Evolutionary conservation across 64 coral and sea anemone species (phyloP), one percentile per base, ranked within the genome.

Genomic region (Pocillopora verrucosa): DNA sequence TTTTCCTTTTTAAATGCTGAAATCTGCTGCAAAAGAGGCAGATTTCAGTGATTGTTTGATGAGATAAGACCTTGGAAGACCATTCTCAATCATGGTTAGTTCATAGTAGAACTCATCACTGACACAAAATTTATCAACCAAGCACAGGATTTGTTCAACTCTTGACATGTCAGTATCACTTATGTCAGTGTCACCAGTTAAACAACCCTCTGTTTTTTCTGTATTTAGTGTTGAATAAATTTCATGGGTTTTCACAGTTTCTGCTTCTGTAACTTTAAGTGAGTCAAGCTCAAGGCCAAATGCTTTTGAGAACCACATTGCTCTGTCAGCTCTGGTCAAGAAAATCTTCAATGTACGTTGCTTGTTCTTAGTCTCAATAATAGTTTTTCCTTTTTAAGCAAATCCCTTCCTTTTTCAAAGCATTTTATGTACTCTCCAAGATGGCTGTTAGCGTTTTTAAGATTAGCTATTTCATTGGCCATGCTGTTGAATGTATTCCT

Each of bases 341-440:
- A 94, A 94, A 74, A 79, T 36, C 22, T 94, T 94, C 17, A 94
- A 45, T 25, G 92, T 89, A 16, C 79, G 75, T 78, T 80, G 75
- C 61, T 89, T 93, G 41, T 93, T 93, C 59, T 89, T 84, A 74
- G 58, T 74, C 1, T 75, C 30, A 75, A 74, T 65, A 77, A 91
- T 36, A 68, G 41, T 1, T 67, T 91, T 86, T 17, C 70, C 89
- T 3, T 64, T 60, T 35, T 89, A 65, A 0, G 30, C 14, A 51
- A 85, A 59, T 30, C 57, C 36, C 17, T 91, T 61, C 60, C 63
- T 85, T 72, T 75, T 34, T 91, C 79, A 37, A 91, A 68, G 45
- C 20, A 60, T 35, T 91, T 80, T 20, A 91, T 85, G 30, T 91
- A 91, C 20, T 72, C 80, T 59, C 75, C 22, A 1, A 91, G 89